Base-by-base conservation (phyloP, 2,888 invertebrate species). In the Athalia circularis region DNA sequence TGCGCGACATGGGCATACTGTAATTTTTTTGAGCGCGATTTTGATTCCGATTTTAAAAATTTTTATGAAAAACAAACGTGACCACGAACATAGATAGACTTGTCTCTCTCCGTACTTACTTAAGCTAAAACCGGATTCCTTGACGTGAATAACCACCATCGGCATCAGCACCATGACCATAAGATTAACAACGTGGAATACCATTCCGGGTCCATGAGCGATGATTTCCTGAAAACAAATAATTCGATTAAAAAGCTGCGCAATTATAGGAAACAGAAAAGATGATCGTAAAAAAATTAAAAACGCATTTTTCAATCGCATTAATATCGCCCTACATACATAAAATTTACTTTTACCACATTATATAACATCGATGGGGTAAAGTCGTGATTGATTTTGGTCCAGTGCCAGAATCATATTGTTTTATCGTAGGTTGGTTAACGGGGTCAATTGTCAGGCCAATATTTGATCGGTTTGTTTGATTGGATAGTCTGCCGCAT, bases 81-180 rank as follows among this genome's bases (percentile, higher is more conserved):
- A 29, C 2, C 29, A 29, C 29, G 29, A 29, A 29, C 29, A 29
- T 29, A 2, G 29, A 29, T 2, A 29, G 29, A 4, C 7, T 54
- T 7, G 5, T 54, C 1, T 47, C 45, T 45, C 45, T 65, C 15
- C n/a, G 79, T 82, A 92, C 92, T 92, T 92, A 95, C 96, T 93
- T 90, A 97, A 93, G 91, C 96, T 96, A 89, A 97, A 96, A 81
- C 94, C 94, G 80, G 93, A 91, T 70, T 95, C 95, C 90, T 94
- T 95, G 61, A 95, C 92, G 88, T 96, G 94, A 83, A 97, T 94
- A 43, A 95, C 93, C 77, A 95, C 93, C 90, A 96, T 95, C 62
- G 98, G 98, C 87, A 97, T 92, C 80, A 94, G 90, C 57, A 97
- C 93, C 85, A 96, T 92, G 81, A 95, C 93, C 79, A 95, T 87